Base-by-base conservation (phyloP, 1,140 invertebrate species). In the Panagrolaimus sp. region DNA sequence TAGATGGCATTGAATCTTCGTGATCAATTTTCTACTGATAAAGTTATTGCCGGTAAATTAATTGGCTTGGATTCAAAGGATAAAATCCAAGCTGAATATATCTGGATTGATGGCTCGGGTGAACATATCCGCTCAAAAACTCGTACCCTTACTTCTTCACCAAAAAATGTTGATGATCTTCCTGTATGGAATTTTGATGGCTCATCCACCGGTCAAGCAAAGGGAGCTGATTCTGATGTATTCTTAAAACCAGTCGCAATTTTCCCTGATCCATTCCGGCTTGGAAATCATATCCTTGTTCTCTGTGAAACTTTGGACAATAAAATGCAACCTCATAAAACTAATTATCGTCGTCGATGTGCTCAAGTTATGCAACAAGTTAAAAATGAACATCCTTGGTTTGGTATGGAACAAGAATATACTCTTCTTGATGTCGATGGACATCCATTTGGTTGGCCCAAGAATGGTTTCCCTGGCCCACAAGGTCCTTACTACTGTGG, bases 101-200 rank as follows among this genome's bases (percentile, higher is more conserved):
- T 97, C 45, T 97, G 94, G 93, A 92, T 97, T 69, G 93, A 97
- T 83, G 93, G 93, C 4, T 91, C 90, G 1, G 92, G 92, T 1
- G 92, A 96, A 84, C 87, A 90, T 70, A 80, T 96, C 4, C 86
- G 94, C 69, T 89, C 89, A 80, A 97, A 97, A 83, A 92, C 92
- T 14, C 87, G 90, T 71, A 96, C 93, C 0, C 62, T 94, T 44
- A 88, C 89, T 78, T 89, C 88, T 74, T 86, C 90, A 25, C 91
- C 92, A 0, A 89, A 89, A 72, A 82, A 85, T 66, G 87, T 90
- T 0, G 87, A 89, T 86, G 93, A 97, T 72, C 85, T 95, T 46
- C 93, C 94, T 0, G 85, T 90, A 1, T 98, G 95, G 94, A 96
- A 94, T 78, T 97, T 91, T 83, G 93, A 97, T 84, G 95, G 95